Percentiles rank a stretch among this genome's conserved stretches.
Evolutionary conservation across 2,113 vertebrate species (phyloP).

Genomic region (Erinaceus europaeus): DNA sequence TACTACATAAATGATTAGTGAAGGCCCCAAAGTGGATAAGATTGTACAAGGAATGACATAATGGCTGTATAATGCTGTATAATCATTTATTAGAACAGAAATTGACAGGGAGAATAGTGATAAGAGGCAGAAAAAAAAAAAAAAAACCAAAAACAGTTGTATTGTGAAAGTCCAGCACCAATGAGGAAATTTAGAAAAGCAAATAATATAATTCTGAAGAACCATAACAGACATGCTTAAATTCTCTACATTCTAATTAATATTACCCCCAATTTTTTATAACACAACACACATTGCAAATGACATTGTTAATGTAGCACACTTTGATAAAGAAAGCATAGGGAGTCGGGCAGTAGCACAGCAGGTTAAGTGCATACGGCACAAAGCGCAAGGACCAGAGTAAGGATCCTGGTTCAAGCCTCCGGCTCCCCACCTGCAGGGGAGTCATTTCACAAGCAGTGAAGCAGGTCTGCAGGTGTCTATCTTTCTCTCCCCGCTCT

Average conservation of each 20-base stretch:
- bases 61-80: fast-evolving
- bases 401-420: no score
- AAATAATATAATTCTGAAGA: background rate
- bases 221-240: no score
- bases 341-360: fast-evolving
- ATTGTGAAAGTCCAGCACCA: background rate
- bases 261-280: background rate
- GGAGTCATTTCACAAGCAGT: no score
- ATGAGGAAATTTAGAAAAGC: background rate
- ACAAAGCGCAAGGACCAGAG: no score
- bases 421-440: no score
- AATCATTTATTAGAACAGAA: background rate
- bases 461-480: no score
- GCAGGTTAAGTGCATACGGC: no score
- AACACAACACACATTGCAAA: background rate
- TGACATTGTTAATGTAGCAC: background rate
- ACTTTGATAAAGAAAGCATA: background rate
- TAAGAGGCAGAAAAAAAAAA: background rate
- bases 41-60: background rate
- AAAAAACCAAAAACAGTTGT: background rate
- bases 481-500: no score
- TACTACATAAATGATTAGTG: background rate
- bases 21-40: background rate
- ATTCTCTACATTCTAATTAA: background rate
- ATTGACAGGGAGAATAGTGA: background rate